Base-by-base conservation (phyloP, 2,113 vertebrate species). In the Salvelinus namaycush region DNA sequence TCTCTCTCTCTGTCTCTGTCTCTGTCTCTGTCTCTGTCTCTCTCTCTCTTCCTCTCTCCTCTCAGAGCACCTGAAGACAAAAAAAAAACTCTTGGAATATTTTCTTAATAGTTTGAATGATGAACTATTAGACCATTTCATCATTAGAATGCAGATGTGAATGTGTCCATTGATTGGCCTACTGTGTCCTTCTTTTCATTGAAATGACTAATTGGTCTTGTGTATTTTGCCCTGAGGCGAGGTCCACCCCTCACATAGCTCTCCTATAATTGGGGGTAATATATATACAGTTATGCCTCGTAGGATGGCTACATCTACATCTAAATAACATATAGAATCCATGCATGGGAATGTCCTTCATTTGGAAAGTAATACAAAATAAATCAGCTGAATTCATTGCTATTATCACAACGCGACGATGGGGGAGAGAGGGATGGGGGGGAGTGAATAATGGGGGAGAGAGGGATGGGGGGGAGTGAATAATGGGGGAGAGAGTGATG, bases 291-390 rank as follows among this genome's bases (percentile, higher is more conserved):
- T 14, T 14, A 51, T 51, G 48, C 2, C 2, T 3, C 13, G 0
- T 13, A 12, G 48, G 0, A 51, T 1, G 48, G 0, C 2, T 51
- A 51, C 48, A 51, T 51, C 49, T 13, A 51, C 87, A 88, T 88
- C 77, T 81, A 14, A 51, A 51, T 51, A 51, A 89, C 87, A 88
- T 86, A 82, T 29, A 57, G 79, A 86, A 82, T 39, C 12, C 66
- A 34, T 68, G 66, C 14, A 29, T 68, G 26, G 20, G 72, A 89
- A 84, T 86, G 81, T 79, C 81, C 85, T 85, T 82, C 83, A 85
- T 88, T 85, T 74, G 81, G 85, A 83, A 88, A 86, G 86, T 85
- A 88, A 91, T 91, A 90, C 90, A 84, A 88, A 82, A 81, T 26
- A 81, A 85, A 87, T 87, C 18, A 80, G 87, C 89, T 88, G 83